Evolutionary conservation across 2,797 vertebrate genomes (phyloP).

Genomic region (Emydoidea blandingii): DNA sequence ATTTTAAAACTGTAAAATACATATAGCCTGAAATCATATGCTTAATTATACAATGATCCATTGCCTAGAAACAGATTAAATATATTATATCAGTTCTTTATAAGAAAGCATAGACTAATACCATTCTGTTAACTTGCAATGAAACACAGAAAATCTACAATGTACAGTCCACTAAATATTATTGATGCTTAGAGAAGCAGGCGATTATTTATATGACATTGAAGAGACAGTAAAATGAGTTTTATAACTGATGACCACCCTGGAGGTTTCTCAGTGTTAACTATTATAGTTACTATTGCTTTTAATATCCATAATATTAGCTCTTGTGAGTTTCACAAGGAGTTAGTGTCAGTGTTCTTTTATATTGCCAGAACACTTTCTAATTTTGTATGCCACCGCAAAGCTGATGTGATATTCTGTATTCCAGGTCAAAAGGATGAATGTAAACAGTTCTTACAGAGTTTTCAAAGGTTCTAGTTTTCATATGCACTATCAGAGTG

Average conservation of each 20-base stretch:
- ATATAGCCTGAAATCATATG: background rate
- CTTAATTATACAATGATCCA: background rate
- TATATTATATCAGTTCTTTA: background rate
- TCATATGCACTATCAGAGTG: background rate
- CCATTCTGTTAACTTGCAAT: background rate
- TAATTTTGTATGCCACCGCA: accelerated
- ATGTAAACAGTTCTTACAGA: background rate
- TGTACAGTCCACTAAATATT: background rate
- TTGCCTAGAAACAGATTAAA: background rate
- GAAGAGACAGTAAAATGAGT: background rate
- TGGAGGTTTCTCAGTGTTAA: background rate
- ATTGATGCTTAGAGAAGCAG: background rate
- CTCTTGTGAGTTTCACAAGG: background rate
- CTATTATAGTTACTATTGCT: background rate
- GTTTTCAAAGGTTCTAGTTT: background rate
- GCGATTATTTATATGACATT: background rate
- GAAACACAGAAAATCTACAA: accelerated
- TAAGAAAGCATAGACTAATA: background rate
- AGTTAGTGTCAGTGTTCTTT: background rate
- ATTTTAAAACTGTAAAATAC: background rate
- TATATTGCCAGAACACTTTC: background rate
- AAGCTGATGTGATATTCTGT: background rate
- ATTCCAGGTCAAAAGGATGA: background rate
- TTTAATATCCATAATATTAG: background rate
- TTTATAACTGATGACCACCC: background rate